phyloP scores from a whole-genome alignment of 2,888 invertebrate genomes.

The Watsonalla cultraria region DNA sequence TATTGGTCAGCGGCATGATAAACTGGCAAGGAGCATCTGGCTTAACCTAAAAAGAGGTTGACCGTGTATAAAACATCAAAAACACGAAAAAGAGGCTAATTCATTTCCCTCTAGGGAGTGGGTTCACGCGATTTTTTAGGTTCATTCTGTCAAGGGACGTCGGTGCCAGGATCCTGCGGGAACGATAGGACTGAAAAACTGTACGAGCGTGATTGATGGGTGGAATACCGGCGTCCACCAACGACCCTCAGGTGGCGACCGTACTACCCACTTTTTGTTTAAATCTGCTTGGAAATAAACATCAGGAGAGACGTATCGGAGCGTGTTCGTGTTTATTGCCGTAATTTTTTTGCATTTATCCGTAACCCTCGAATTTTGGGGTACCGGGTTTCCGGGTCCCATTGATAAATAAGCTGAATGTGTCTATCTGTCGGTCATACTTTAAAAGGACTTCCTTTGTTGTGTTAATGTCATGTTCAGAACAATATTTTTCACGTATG shows the following conservation, averaged over 20 bases:
- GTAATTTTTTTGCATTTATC: too few species aligned
- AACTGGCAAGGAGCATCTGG: not conserved
- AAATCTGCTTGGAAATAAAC: constrained; percentile 28
- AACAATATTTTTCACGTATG: too few species aligned
- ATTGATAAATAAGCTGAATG: too few species aligned
- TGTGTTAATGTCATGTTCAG: too few species aligned
- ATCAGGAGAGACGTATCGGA: constrained; percentile 1
- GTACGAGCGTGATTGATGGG: constrained; percentile 68
- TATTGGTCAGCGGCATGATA: not conserved
- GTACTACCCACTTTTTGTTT: constrained; percentile 37
- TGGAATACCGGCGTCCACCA: constrained; percentile 60
- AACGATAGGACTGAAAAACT: constrained; percentile 62
- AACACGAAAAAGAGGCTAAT: constrained; percentile 34
- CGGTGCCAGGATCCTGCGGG: constrained; percentile 51
- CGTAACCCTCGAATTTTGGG: not conserved
- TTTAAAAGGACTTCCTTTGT: too few species aligned
- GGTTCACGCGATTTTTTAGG: constrained; percentile 40
- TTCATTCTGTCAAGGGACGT: constrained; percentile 38
- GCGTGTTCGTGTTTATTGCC: too few species aligned
- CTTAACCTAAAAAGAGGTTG: not conserved
- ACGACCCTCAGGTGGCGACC: constrained; percentile 55
- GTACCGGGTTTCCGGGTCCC: not conserved
- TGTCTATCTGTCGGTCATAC: too few species aligned
- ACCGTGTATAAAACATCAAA: not conserved
- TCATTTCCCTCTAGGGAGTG: constrained; percentile 34